These are phyloP conservation scores for Serilophus lunatus DNA, from an alignment of 2,113 vertebrate species.

Conservation along the genomic window DNA sequence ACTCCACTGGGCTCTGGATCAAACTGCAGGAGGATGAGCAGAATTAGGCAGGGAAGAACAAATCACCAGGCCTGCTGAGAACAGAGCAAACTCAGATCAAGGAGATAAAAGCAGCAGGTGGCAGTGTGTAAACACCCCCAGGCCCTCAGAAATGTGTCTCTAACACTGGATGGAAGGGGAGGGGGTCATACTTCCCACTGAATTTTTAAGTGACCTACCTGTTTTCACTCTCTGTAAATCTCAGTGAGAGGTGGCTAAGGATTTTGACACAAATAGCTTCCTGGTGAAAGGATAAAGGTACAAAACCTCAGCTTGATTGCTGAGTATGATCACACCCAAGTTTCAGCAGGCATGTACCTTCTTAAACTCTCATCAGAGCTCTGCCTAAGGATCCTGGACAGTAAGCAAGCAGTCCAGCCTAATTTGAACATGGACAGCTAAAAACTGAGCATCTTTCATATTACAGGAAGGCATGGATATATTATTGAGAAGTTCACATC, in stretches of 20 bases:
- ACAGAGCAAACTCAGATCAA: neutral
- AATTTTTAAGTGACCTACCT: neutral
- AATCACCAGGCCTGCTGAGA: neutral
- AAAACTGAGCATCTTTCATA: neutral
- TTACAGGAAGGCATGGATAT: neutral
- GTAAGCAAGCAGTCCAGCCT: neutral
- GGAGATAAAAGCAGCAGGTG: neutral
- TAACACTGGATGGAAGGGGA: neutral
- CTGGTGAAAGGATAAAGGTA: neutral
- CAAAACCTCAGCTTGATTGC: neutral
- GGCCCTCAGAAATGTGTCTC: neutral
- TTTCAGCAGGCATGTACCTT: neutral
- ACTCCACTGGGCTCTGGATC: slow-evolving; percentile 19
- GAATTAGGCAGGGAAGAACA: neutral
- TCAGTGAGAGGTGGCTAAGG: neutral
- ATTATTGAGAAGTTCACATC: neutral
- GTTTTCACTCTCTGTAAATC: neutral
- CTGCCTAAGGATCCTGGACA: neutral
- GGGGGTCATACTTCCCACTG: neutral
- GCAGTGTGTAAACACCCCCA: neutral
- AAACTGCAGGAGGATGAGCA: neutral
- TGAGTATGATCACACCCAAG: neutral
- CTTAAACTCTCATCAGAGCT: neutral
- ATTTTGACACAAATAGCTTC: neutral
- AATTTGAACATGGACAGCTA: neutral